Evolutionary conservation across 2,888 invertebrate genomes (phyloP).

Genomic region (Troglohyphantes excavatus): DNA sequence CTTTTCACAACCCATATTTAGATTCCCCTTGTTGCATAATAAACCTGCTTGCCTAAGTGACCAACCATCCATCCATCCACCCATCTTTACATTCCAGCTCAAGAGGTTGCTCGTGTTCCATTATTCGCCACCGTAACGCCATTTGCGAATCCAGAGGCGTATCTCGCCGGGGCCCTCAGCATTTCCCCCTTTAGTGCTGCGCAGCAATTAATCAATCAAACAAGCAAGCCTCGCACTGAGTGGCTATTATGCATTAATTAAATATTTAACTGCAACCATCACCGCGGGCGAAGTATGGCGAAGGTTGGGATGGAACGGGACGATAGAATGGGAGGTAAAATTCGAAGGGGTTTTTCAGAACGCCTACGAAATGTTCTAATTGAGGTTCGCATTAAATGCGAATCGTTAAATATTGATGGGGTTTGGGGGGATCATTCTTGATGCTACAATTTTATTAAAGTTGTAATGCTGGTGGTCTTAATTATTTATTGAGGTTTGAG

Average conservation of each 20-base stretch:
- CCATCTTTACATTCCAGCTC: constrained; percentile 3
- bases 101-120: constrained; percentile 9
- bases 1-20: neutral
- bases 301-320: constrained; percentile 9
- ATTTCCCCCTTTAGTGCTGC: neutral
- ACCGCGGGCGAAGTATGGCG: constrained; percentile 15
- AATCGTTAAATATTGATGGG: constrained; percentile 14
- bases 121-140: constrained; percentile 11
- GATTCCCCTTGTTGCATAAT: neutral
- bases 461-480: too few relatives aligned
- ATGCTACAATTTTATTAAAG: too few relatives aligned
- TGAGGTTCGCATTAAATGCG: constrained; percentile 10
- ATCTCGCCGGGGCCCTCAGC: neutral
- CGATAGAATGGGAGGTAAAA: constrained; percentile 13
- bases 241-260: constrained; percentile 66
- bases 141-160: constrained; percentile 42
- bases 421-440: neutral
- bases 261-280: constrained; percentile 60
- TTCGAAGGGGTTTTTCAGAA: constrained; percentile 18
- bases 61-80: neutral
- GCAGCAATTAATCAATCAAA: constrained; percentile 60
- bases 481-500: too few relatives aligned
- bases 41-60: neutral
- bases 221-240: constrained; percentile 49
- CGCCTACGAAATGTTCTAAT: constrained; percentile 2